These are phyloP conservation scores for Chironomus riparius DNA, from an alignment of 2,888 invertebrate genomes.

Conservation along the genomic window DNA sequence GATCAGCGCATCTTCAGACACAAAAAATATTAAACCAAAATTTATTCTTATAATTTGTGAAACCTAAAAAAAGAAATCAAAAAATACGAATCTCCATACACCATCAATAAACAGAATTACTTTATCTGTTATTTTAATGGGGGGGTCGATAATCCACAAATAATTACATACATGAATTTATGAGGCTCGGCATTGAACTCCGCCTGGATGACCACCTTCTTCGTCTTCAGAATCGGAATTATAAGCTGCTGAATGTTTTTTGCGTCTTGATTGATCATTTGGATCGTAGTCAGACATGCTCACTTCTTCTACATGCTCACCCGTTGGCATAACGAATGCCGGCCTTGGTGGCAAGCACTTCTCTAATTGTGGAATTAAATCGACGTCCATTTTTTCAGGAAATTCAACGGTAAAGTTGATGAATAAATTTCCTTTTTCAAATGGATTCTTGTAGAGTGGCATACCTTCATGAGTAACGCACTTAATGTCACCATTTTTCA, in stretches of 20 bases:
- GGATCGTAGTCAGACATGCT: constrained; percentile 67
- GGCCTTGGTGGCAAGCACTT: constrained; percentile 63
- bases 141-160: too few species aligned
- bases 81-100: background rate
- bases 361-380: constrained; percentile 60
- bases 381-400: constrained; percentile 62
- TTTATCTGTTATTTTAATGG: background rate
- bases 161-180: constrained; percentile 40
- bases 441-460: constrained; percentile 77
- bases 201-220: constrained; percentile 50
- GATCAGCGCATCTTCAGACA: too few species aligned
- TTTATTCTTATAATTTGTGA: too few species aligned
- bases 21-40: too few species aligned
- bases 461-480: constrained; percentile 80
- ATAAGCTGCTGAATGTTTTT: constrained; percentile 56
- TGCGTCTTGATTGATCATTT: constrained; percentile 43
- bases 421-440: constrained; percentile 77
- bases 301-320: constrained; percentile 80
- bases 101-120: background rate
- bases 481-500: constrained; percentile 72
- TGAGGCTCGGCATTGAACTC: constrained; percentile 76
- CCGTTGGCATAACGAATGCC: constrained; percentile 59
- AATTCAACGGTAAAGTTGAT: constrained; percentile 80
- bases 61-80: too few species aligned
- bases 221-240: constrained; percentile 55